Evolutionary conservation across 2,113 vertebrate genomes (phyloP).

Genomic region (Calonectris borealis): DNA sequence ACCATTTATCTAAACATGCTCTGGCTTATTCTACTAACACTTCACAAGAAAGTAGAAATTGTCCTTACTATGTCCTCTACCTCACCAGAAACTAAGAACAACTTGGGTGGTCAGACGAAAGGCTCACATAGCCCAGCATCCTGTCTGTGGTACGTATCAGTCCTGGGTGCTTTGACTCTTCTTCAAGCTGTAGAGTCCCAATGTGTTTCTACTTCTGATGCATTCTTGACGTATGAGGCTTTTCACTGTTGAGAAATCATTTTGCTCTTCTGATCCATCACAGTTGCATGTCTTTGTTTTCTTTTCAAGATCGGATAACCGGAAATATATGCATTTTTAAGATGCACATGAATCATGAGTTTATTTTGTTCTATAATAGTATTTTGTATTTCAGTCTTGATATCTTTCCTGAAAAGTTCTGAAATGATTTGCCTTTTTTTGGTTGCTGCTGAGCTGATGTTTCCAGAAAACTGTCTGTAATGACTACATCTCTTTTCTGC

Average conservation of each 20-base stretch:
- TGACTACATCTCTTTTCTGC: neutral
- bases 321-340: neutral
- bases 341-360: neutral
- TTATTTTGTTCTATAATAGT: neutral
- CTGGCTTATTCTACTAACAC: neutral
- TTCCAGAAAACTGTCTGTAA: neutral
- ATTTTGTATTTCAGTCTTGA: neutral
- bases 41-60: neutral
- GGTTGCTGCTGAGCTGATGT: neutral
- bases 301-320: neutral
- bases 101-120: neutral
- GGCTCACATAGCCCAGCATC: neutral
- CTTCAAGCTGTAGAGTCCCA: neutral
- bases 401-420: neutral
- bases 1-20: neutral
- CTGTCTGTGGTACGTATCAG: neutral
- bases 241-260: neutral
- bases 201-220: neutral
- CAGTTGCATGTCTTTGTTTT: neutral
- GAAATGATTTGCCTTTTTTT: neutral
- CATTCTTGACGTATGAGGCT: neutral
- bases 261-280: neutral
- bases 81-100: neutral
- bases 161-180: neutral
- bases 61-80: neutral